A percentile compares a stretch with the other conserved stretches of the same genome.
Evolutionary conservation across 2,113 vertebrate species (phyloP).

Genomic region (Odocoileus virginianus): DNA sequence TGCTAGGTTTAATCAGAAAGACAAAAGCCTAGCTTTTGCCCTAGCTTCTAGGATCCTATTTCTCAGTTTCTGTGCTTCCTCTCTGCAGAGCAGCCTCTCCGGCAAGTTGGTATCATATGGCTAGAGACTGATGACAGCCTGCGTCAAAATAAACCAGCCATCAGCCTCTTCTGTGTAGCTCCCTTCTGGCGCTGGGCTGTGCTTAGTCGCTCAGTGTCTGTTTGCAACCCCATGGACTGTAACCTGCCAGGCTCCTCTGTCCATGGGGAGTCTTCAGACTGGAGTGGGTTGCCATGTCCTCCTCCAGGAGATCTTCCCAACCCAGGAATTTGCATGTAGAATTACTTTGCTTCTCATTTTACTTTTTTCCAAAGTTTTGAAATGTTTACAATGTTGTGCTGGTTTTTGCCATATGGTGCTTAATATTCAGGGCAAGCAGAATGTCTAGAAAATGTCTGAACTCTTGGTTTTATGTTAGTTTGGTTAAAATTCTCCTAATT

Average conservation of each 20-base stretch:
- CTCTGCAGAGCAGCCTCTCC: not conserved
- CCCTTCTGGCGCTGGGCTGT: rapidly evolving
- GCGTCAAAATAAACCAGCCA: not conserved
- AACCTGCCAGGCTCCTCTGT: not conserved
- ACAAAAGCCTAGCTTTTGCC: not conserved
- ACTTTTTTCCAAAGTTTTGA: not conserved
- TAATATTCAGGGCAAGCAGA: not conserved
- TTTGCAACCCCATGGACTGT: not conserved
- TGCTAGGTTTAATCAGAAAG: not conserved
- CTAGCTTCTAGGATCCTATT: not conserved
- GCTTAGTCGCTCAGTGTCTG: not conserved
- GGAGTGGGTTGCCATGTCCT: not conserved
- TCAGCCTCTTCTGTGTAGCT: not conserved
- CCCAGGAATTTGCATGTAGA: not conserved
- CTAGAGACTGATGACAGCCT: not conserved
- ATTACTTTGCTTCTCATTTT: not conserved
- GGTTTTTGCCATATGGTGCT: not conserved
- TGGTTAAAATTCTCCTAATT: not conserved
- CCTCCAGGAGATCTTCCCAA: not conserved
- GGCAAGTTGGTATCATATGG: not conserved
- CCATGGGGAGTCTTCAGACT: not conserved
- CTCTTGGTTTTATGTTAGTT: not conserved
- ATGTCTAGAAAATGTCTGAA: not conserved
- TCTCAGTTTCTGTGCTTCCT: not conserved
- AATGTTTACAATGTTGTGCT: not conserved